Conservation (phyloP, 2,888 invertebrate species). For the Hypercompe scribonia region DNA sequence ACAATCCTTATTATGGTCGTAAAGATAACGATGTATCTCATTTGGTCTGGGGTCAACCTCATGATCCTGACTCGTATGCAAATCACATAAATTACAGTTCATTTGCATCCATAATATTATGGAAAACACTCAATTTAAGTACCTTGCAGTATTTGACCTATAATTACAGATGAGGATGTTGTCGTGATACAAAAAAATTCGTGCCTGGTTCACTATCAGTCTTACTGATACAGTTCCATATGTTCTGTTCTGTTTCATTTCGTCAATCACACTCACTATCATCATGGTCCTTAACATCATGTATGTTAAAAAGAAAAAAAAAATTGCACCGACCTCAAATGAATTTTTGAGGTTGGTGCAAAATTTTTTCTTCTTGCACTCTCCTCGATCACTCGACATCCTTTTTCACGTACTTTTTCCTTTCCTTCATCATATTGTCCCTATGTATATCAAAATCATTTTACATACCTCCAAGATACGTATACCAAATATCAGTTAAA, state of each 20-base stretch:
- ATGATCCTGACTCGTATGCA: constrained; percentile 53
- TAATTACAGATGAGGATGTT: neutral
- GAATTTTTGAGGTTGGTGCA: too few relatives aligned
- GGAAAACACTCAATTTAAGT: constrained; percentile 29
- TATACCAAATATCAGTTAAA: too few relatives aligned
- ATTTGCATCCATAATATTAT: constrained; percentile 42
- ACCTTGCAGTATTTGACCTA: constrained; percentile 6
- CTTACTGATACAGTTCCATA: neutral
- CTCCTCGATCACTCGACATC: too few relatives aligned
- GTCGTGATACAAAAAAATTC: neutral
- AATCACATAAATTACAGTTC: constrained; percentile 45
- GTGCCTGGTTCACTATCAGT: neutral
- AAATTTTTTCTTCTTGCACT: too few relatives aligned
- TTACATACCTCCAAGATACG: too few relatives aligned
- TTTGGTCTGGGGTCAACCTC: constrained; percentile 23
- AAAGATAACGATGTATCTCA: constrained; percentile 35
- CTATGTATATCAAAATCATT: too few relatives aligned
- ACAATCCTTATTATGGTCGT: constrained; percentile 34
- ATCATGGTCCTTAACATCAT: too few relatives aligned
- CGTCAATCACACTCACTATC: too few relatives aligned
- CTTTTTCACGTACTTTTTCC: neutral
- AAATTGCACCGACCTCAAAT: too few relatives aligned
- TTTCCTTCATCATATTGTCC: neutral
- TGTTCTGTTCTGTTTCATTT: too few relatives aligned
- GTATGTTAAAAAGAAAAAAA: too few relatives aligned